Base-by-base conservation (phyloP, 2,797 vertebrate species). In the Antrozous pallidus region DNA sequence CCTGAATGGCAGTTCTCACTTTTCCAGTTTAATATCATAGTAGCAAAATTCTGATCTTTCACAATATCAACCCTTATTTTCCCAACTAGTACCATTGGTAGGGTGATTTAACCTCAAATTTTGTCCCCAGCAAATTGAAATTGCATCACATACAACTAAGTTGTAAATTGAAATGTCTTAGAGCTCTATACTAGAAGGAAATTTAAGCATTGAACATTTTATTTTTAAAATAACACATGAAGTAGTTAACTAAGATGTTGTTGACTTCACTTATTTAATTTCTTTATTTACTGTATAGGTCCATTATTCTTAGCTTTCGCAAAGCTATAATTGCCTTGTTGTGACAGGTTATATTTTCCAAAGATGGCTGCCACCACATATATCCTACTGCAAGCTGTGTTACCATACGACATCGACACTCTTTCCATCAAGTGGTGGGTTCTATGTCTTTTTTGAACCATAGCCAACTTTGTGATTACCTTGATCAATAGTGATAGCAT, bases 91-190 rank as follows among this genome's bases (percentile, higher is more conserved):
- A 67, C 61, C 88, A 58, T 75, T 84, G 80, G 67, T 83, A 91
- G 51, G 61, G 54, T 65, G 75, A 89, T 84, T 96, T 94, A 82
- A 82, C 31, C 79, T 97, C 63, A 89, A 0, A 93, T 79, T 91
- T 80, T 40, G 61, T 85, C 67, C 65, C 73, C 14, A 65, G 89
- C 75, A 96, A 92, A 54, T 90, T 95, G 67, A 95, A 92, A 95
- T 77, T 91, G 47, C 67, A 92, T 93, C 31, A 90, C 51, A 67
- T 88, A 70, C 33, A 94, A 93, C 94, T 81, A 79, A 36, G 56
- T 51, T 93, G 28, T 94, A 83, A 90, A 95, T 88, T 49, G 73
- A 93, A 91, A 85, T 92, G 70, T 94, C 90, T 90, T 91, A 36
- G 70, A 92, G 69, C 36, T 77, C 75, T 82, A 31, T 70, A 63